Base-by-base conservation (phyloP, 2,888 invertebrate genomes). In the Agriopis leucophaearia region DNA sequence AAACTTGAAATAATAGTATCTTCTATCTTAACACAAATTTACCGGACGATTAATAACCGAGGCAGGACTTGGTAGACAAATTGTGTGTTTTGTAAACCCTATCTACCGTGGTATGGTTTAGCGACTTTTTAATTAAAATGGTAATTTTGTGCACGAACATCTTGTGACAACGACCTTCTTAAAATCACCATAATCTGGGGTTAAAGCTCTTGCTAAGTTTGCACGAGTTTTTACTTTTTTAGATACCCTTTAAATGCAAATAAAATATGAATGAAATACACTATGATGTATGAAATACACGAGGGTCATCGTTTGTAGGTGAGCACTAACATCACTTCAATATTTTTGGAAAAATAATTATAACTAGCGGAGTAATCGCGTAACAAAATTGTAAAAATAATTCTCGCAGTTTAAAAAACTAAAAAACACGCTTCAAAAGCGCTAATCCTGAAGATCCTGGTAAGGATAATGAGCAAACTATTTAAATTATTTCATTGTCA, bases 61-160 rank as follows among this genome's bases (percentile, higher is more conserved):
- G n/a, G 0, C 55, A 55, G 42, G n/a, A 18, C n/a, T 44, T 27
- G 13, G 42, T 13, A 42, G 44, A 42, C 42, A 55, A 42, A 13
- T 13, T 52, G 38, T 36, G 15, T 8, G 38, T 40, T 54, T 40
- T 40, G 16, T 54, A 7, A 55, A 55, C 18, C 42, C 42, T 55
- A 55, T 55, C 5, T 52, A 16, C 13, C 18, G 8, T 8, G 55
- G 27, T 42, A 13, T 13, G 45, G 45, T 58, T 48, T 48, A 38
- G 16, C n/a, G 58, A 12, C 16, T 38, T 48, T 44, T 58, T 58
- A 58, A 58, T 58, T 58, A 58, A 58, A 58, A 58, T 58, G 58
- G 58, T 58, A 58, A 58, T 58, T 58, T 38, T 12, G 47, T 16
- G 36, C 36, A 18, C 16, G n/a, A 58, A 47, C 8, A 38, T 18